Percentiles rank a stretch among this genome's conserved stretches.
These are phyloP conservation scores for Mungos mungo DNA, from an alignment of 2,113 vertebrate species.

Conservation along the genomic window DNA sequence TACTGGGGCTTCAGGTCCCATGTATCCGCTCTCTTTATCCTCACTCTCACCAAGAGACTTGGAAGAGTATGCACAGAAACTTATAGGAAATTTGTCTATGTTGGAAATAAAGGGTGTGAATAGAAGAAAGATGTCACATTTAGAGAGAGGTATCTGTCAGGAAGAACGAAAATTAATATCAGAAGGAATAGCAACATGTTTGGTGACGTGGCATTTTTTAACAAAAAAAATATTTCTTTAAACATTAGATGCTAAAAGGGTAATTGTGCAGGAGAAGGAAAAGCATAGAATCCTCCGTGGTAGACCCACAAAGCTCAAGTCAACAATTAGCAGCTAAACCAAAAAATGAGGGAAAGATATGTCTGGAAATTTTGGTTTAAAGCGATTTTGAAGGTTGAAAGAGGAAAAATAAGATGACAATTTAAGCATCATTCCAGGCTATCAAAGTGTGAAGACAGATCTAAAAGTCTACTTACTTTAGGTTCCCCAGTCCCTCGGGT, in stretches of 20 bases:
- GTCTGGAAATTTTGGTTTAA: neutral
- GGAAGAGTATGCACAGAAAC: neutral
- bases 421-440: neutral
- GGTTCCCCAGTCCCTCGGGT: neutral
- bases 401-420: neutral
- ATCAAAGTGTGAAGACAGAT: neutral
- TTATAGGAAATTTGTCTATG: conserved; percentile 56
- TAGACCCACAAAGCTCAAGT: neutral
- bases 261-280: neutral
- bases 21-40: conserved; percentile 37
- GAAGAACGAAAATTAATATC: conserved; percentile 31
- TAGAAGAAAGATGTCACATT: neutral
- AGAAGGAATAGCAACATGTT: conserved; percentile 26
- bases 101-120: neutral
- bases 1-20: conserved; percentile 20
- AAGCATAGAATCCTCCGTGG: neutral
- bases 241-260: neutral
- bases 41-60: neutral
- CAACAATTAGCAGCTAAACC: neutral
- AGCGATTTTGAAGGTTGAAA: neutral
- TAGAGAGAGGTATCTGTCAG: neutral
- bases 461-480: neutral
- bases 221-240: neutral
- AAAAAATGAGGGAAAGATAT: neutral
- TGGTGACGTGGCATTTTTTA: neutral